phyloP scores from a whole-genome alignment of 2,888 invertebrate species.

The Perithous albicinctus region DNA sequence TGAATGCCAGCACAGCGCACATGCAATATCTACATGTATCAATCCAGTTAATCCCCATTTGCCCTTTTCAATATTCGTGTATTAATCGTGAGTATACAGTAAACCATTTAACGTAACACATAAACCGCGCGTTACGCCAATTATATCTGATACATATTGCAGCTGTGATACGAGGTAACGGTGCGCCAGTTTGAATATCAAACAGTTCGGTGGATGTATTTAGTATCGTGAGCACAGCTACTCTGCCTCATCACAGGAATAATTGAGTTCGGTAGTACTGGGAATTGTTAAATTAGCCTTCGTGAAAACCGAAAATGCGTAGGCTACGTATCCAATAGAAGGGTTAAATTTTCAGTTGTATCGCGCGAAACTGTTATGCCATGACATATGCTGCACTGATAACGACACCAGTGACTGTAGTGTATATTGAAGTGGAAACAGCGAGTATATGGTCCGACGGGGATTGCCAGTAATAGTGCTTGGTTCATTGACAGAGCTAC shows the following conservation, averaged over 20 bases:
- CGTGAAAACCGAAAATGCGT: constrained; percentile 24
- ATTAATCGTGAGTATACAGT: background rate
- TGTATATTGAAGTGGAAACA: background rate
- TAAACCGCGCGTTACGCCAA: constrained; percentile 9
- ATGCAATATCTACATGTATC: background rate
- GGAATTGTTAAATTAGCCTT: background rate
- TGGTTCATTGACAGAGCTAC: background rate
- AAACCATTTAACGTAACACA: constrained; percentile 3
- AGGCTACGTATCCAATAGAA: constrained; percentile 8
- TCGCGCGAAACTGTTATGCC: background rate
- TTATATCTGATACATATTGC: constrained; percentile 26
- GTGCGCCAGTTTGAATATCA: constrained; percentile 2
- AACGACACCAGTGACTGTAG: background rate
- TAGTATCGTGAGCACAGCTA: background rate
- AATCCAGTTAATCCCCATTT: background rate
- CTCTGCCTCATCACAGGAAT: constrained; percentile 18
- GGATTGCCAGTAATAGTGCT: background rate
- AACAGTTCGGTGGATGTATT: background rate
- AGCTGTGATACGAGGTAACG: constrained; percentile 4
- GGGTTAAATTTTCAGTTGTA: background rate
- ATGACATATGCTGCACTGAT: background rate
- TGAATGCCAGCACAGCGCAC: background rate
- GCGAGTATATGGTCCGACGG: background rate
- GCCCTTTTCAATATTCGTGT: background rate
- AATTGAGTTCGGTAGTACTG: constrained; percentile 4